Evolutionary conservation across 2,797 vertebrate genomes (phyloP).

Genomic region (Semaprochilodus insignis): DNA sequence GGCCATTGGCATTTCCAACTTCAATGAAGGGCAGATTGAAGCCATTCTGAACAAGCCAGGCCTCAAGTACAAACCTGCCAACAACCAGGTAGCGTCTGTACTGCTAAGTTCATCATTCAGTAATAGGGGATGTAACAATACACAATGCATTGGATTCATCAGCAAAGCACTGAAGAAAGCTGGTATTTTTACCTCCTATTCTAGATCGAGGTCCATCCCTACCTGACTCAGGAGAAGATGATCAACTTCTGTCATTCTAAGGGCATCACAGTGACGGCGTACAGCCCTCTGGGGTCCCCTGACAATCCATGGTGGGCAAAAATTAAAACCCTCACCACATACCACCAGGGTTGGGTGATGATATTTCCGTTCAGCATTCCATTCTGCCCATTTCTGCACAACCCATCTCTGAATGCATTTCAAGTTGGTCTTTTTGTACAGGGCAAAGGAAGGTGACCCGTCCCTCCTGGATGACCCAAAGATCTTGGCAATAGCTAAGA

Average conservation of each 20-base stretch:
- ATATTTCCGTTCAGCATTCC: no score
- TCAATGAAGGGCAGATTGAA: slow-evolving; percentile 89
- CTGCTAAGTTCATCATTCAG: neutral
- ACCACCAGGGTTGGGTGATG: no score
- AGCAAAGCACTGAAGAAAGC: neutral
- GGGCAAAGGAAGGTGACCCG: slow-evolving; percentile 85
- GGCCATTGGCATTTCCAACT: slow-evolving; percentile 92
- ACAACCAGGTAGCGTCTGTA: slow-evolving; percentile 83
- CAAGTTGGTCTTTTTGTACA: slow-evolving; percentile 50
- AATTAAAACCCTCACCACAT: neutral
- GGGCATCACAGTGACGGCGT: slow-evolving; percentile 85
- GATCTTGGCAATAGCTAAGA: slow-evolving; percentile 85
- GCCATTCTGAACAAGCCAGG: slow-evolving; percentile 88
- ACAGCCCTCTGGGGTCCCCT: slow-evolving; percentile 87
- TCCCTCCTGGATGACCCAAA: slow-evolving; percentile 85
- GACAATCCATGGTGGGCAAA: slow-evolving; percentile 58
- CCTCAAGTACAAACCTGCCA: slow-evolving; percentile 89
- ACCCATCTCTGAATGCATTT: neutral
- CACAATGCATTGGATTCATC: neutral
- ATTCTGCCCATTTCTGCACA: no score
- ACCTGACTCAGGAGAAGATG: slow-evolving; percentile 84
- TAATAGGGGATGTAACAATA: no score
- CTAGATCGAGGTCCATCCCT: slow-evolving; percentile 88
- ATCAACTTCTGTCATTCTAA: slow-evolving; percentile 84
- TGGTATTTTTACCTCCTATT: neutral